phyloP scores from a whole-genome alignment of 2,888 invertebrate genomes.

The Caenorhabditis imperialis region DNA sequence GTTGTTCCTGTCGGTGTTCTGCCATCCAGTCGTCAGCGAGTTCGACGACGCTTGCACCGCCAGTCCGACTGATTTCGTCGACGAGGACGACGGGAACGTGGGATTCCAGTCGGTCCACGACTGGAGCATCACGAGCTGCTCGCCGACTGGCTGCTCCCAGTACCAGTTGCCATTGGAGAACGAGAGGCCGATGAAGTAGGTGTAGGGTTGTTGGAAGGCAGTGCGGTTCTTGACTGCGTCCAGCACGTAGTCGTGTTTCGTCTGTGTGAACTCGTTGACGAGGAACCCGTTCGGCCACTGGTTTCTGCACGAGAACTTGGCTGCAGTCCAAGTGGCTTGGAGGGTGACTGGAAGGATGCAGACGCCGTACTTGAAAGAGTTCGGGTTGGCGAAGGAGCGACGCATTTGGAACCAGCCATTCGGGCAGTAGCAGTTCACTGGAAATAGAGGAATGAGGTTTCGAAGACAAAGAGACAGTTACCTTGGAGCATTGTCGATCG shows the following conservation, averaged over 20 bases:
- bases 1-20: background rate
- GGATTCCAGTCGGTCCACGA: too few relatives aligned
- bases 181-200: conserved; percentile 21
- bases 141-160: conserved; percentile 39
- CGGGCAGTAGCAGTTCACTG: conserved; percentile 46
- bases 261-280: conserved; percentile 11
- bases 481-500: conserved; percentile 1
- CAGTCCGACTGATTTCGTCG: too few relatives aligned
- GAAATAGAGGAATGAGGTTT: too few relatives aligned
- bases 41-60: too few relatives aligned
- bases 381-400: background rate
- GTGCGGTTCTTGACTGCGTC: conserved; percentile 1
- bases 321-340: conserved; percentile 20
- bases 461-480: too few relatives aligned
- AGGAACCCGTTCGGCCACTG: conserved; percentile 10
- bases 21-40: background rate
- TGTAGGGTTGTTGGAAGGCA: conserved; percentile 1
- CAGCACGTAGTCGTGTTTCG: conserved; percentile 21
- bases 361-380: conserved; percentile 17
- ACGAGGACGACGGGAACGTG: too few relatives aligned
- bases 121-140: too few relatives aligned
- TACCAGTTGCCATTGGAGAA: too few relatives aligned
- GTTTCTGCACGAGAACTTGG: conserved; percentile 24
- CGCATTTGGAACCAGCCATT: conserved; percentile 30
- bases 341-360: conserved; percentile 7